Conservation (phyloP, 1,140 invertebrate genomes). For the Polyergus mexicanus region DNA sequence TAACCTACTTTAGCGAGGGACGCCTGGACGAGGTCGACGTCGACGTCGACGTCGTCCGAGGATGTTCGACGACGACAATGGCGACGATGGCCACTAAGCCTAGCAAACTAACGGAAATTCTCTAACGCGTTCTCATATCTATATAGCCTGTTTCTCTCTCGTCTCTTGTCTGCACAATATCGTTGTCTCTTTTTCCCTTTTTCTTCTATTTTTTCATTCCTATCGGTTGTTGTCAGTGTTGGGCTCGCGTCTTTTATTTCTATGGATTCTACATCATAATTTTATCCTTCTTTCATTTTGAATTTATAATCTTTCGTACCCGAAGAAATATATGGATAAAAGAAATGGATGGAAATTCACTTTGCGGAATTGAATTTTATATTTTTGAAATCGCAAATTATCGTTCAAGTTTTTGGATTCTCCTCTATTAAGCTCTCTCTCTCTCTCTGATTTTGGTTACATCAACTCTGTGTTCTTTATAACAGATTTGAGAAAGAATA, state of each 20-base stretch:
- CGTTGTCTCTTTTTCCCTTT: not conserved
- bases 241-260: not conserved
- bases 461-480: not conserved
- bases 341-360: conserved; percentile 28
- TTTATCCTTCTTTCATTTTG: conserved; percentile 40
- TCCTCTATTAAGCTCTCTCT: not conserved
- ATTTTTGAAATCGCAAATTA: conserved; percentile 35
- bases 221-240: not conserved
- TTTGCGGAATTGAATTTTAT: conserved; percentile 29
- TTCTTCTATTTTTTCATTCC: not conserved
- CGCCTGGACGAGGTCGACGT: conserved; percentile 72
- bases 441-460: not conserved
- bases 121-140: conserved; percentile 69
- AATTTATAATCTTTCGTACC: conserved; percentile 30
- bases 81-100: conserved; percentile 73
- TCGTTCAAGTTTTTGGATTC: conserved; percentile 25
- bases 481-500: conserved; percentile 14
- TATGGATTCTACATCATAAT: conserved; percentile 29
- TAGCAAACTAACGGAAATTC: conserved; percentile 66
- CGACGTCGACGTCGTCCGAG: conserved; percentile 72
- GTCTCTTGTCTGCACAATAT: not conserved
- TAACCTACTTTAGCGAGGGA: conserved; percentile 81
- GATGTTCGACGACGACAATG: conserved; percentile 56
- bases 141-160: conserved; percentile 1
- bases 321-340: conserved; percentile 31